Base-by-base conservation (phyloP, 2,888 invertebrate species). In the Kuschelorhynchus macadamiae region DNA sequence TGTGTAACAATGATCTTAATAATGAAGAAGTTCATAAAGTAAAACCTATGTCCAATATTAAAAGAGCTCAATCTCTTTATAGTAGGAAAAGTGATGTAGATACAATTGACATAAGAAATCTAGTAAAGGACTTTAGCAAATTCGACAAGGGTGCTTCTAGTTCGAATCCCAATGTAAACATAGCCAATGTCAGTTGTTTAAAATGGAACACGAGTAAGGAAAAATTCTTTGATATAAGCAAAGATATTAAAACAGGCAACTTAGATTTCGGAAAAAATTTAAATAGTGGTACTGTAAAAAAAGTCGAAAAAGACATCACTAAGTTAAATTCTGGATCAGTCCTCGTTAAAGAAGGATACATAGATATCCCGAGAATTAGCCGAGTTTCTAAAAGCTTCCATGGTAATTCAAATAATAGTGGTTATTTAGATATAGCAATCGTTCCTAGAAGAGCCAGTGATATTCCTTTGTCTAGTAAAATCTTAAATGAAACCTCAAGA, bases 341-440 rank as follows among this genome's bases (percentile, higher is more conserved):
- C 17, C 76, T 86, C 20, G 82, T 87, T 1, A 86, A 85, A 77
- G 87, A 87, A 77, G 81, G 81, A 59, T 87, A 82, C 72, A 86
- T 87, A 30, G 87, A 87, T 74, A 85, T 85, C 1, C 85, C 86
- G 0, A 80, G 78, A 72, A 85, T 85, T 67, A 82, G 79, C 11
- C 72, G 86, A 20, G 80, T 86, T 52, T 83, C 87, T 0, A 85
- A 83, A 69, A 86, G 83, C 76, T 84, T 82, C 68, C 83, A 84
- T 69, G 84, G 83, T n/a, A 82, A 82, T 75, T 77, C 80, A 2
- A 72, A 78, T 17, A 78, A 72, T 65, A 70, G 62, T 49, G 78
- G 76, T 55, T 70, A 73, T 47, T 63, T 79, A 53, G 78, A 79
- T 64, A 75, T 76, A 60, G 64, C 74, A 7, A 72, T 47, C 21